Evolutionary conservation across 2,113 vertebrate genomes (phyloP).

Genomic region (Archocentrus centrarchus): DNA sequence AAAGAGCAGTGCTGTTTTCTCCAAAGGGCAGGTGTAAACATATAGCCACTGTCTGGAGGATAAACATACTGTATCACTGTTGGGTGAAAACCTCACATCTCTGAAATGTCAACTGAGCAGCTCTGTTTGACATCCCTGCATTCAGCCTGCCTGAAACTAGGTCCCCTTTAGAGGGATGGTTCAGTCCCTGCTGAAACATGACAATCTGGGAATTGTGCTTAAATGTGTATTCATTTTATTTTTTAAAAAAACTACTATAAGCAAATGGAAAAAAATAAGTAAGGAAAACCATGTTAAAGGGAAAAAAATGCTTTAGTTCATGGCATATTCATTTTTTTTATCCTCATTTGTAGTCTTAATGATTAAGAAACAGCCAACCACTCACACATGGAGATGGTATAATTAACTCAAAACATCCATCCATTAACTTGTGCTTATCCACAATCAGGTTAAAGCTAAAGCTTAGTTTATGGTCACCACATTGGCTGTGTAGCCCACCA

Average conservation of each 20-base stretch:
- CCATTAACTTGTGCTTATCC: background rate
- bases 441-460: background rate
- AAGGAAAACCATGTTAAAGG: background rate
- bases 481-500: background rate
- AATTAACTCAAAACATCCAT: background rate
- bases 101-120: slow-evolving; percentile 28
- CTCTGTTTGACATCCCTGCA: slow-evolving; percentile 4
- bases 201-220: background rate
- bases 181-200: background rate
- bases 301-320: background rate
- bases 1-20: slow-evolving; percentile 53
- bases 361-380: background rate
- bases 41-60: slow-evolving; percentile 34
- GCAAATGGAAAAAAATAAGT: background rate
- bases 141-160: slow-evolving; percentile 1
- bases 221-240: background rate
- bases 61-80: slow-evolving; percentile 31
- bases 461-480: background rate
- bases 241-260: background rate
- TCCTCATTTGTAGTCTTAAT: background rate
- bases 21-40: slow-evolving; percentile 55
- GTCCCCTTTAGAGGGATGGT: background rate
- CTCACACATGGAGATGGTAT: background rate
- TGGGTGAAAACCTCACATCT: slow-evolving; percentile 20
- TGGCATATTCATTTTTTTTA: background rate